Base-by-base conservation (phyloP, 2,113 vertebrate species). In the Conger conger region DNA sequence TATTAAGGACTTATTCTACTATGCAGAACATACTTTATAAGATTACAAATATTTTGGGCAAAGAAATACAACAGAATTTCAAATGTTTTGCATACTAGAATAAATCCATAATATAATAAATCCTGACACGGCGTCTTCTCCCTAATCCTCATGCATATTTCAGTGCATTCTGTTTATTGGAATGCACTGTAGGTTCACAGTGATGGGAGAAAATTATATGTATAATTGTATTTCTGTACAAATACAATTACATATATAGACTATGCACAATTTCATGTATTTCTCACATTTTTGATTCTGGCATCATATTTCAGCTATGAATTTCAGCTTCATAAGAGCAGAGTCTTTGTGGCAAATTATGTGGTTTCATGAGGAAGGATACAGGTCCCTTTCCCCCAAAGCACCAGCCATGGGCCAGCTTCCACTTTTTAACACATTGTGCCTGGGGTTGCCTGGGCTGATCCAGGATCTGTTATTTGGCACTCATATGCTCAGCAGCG, bases 401-500 rank as follows among this genome's bases (percentile, higher is more conserved):
- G 6, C 23, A 27, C 20, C 33, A 27, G 15, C n/a, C 68, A n/a
- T 11, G 27, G 68, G n/a, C 27, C 68, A 73, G 68, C 11, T 73
- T 73, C 68, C 30, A 2, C 7, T 33, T 73, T 73, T 73, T 73
- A 30, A 33, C 27, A 73, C 63, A 73, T 27, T n/a, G 3, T 73
- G 68, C 68, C 68, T 30, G 68, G 68, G 9, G 76, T 18, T 38
- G 76, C 1, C 3, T 36, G 27, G 3, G 27, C 23, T n/a, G 68
- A 33, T 73, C 68, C n/a, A 13, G 68, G 68, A 73, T 33, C 68
- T 73, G 68, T 73, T 73, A 27, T 30, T 73, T 73, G 68, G 35
- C 13, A 23, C 20, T 36, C 53, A 13, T 0, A 63, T 18, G 50
- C 18, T 92, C 92, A 96, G 88, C 96, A 97, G 0, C 89, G 95